phyloP scores from a whole-genome alignment of 2,888 invertebrate species.

The Drosophila antonietae region DNA sequence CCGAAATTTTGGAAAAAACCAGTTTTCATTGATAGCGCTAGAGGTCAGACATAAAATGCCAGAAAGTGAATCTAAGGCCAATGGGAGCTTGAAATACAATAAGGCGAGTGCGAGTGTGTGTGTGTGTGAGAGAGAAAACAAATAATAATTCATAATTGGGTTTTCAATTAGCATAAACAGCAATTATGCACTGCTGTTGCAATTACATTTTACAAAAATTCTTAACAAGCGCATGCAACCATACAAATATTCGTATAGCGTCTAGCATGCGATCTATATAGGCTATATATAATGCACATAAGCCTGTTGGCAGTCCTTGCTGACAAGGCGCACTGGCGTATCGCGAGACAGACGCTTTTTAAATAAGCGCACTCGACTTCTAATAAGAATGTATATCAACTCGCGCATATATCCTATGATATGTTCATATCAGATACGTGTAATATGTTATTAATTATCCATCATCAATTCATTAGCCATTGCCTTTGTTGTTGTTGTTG shows the following conservation, averaged over 20 bases:
- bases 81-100: constrained; percentile 3
- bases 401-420: constrained; percentile 2
- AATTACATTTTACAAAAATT: constrained; percentile 41
- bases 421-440: constrained; percentile 44
- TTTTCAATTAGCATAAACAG: constrained; percentile 62
- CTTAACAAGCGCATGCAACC: constrained; percentile 26
- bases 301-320: constrained; percentile 12
- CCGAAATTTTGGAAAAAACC: neutral
- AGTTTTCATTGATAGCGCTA: constrained; percentile 6
- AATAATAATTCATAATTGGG: constrained; percentile 47
- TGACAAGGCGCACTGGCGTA: too few species aligned
- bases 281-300: neutral
- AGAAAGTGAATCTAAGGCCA: constrained; percentile 15
- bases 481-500: constrained; percentile 21
- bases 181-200: constrained; percentile 48
- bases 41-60: constrained; percentile 7
- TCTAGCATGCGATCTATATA: neutral
- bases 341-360: too few species aligned
- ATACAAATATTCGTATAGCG: neutral
- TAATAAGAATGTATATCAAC: too few species aligned
- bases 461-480: constrained; percentile 47
- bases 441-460: constrained; percentile 65
- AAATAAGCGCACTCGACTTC: too few species aligned
- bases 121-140: neutral
- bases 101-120: neutral